Evolutionary conservation across 2,888 invertebrate species (phyloP), one percentile per base, ranked within the genome.

Genomic region (Troglohyphantes excavatus): DNA sequence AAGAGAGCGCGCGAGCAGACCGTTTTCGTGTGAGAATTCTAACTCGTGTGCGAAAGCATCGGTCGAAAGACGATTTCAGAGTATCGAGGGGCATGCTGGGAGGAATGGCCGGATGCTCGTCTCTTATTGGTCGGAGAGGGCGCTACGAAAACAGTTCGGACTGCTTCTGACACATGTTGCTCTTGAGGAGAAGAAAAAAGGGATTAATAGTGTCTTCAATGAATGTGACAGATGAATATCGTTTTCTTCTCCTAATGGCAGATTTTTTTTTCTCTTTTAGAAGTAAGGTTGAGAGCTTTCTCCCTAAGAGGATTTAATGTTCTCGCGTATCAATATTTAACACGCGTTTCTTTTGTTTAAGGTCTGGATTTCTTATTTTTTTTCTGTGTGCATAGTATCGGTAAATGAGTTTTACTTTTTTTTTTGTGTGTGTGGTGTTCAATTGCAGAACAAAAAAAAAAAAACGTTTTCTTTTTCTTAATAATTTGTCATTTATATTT

Each of bases 91-190:
- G 88, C 88, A 89, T 82, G 88, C 53, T 67, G 88, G 88, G 88
- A 89, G 82, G 29, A 26, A 67, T 46, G 53, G 11, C 23, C 17
- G n/a, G 68, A 88, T 81, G 59, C 73, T 26, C 27, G 53, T 29
- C 65, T 81, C 87, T 67, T 73, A 81, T 88, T 82, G 88, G 75
- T 75, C 68, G 9, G 61, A 59, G 82, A 61, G 29, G 88, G 88
- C 88, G 88, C 88, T 89, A 68, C 82, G 82, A 78, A 82, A 82
- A 89, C 70, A 39, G 68, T 88, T 88, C 82, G 23, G 53, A 23
- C 29, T 88, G 87, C 81, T 88, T 88, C 73, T 88, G 87, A 89
- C 88, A 89, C 88, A 89, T 89, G 88, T 89, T 89, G 88, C 88
- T 68, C 82, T 81, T 27, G 17, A 29, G 13, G 43, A 67, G 59